Conservation (phyloP, 2,113 vertebrate species). For the Amphiprion ocellaris region DNA sequence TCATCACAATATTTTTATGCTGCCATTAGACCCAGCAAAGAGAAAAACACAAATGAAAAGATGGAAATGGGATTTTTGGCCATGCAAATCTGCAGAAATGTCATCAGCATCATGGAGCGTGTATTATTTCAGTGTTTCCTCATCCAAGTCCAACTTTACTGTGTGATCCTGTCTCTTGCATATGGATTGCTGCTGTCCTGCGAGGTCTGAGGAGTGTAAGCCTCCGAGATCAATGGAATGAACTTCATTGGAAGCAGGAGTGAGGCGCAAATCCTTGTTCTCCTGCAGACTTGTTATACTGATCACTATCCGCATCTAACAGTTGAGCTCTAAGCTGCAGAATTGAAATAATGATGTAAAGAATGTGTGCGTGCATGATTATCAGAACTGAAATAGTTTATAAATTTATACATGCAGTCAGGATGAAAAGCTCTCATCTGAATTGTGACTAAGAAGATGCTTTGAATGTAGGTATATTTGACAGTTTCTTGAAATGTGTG, state of each 20-base stretch:
- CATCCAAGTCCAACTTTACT: slow-evolving; percentile 23
- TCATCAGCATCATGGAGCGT: slow-evolving; percentile 27
- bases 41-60: slow-evolving; percentile 24
- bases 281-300: neutral
- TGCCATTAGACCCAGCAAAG: slow-evolving; percentile 19
- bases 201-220: slow-evolving; percentile 3
- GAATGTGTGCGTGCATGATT: neutral
- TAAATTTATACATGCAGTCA: neutral
- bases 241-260: slow-evolving; percentile 2
- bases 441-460: neutral
- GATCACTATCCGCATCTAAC: slow-evolving; percentile 20
- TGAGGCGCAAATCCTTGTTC: slow-evolving; percentile 22
- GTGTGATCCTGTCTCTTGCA: slow-evolving; percentile 48
- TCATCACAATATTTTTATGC: slow-evolving; percentile 40
- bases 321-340: neutral
- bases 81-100: slow-evolving; percentile 41
- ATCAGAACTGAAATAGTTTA: too few relatives aligned
- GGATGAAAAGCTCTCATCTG: neutral
- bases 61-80: slow-evolving; percentile 21
- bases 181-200: slow-evolving; percentile 28
- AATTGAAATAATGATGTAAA: slow-evolving; percentile 17
- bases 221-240: slow-evolving; percentile 39
- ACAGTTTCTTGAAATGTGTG: slow-evolving; percentile 16
- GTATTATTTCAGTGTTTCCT: slow-evolving; percentile 8
- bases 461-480: slow-evolving; percentile 24